phyloP scores from a whole-genome alignment of 2,888 invertebrate genomes.

The Rhorus exstirpatorius region DNA sequence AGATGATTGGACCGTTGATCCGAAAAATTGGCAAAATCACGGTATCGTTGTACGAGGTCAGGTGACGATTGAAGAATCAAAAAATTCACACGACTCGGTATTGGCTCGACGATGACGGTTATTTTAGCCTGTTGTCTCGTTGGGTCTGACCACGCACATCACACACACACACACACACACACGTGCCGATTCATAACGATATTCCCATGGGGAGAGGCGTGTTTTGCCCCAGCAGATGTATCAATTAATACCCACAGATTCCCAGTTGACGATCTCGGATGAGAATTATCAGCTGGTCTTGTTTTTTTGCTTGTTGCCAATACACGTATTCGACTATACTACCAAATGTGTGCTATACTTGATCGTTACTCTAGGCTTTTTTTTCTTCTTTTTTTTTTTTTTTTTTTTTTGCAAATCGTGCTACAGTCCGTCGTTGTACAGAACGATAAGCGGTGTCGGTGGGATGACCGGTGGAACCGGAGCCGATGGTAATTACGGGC shows the following conservation, averaged over 20 bases:
- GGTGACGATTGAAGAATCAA: neutral
- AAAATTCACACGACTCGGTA: neutral
- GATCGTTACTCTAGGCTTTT: constrained; percentile 33
- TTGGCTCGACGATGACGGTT: neutral
- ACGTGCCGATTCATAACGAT: constrained; percentile 15
- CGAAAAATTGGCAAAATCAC: neutral
- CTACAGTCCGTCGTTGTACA: constrained; percentile 81
- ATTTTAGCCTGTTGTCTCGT: constrained; percentile 26
- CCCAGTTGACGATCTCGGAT: constrained; percentile 26
- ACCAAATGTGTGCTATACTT: too few species aligned
- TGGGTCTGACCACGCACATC: too few species aligned
- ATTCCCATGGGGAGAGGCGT: constrained; percentile 79
- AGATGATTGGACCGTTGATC: neutral
- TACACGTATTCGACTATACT: too few species aligned
- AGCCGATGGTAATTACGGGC: constrained; percentile 72
- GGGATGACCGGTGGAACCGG: constrained; percentile 73
- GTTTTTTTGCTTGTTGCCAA: too few species aligned
- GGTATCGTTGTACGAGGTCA: constrained; percentile 3
- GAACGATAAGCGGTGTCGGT: constrained; percentile 77
- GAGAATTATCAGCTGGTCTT: constrained; percentile 50
- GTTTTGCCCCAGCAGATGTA: constrained; percentile 63
- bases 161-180: too few species aligned
- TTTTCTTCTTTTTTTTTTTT: constrained; percentile 33
- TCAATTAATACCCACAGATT: constrained; percentile 25
- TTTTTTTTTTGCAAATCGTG: constrained; percentile 43